These are phyloP conservation scores for Spinus olivaceus DNA, from an alignment of 2,797 vertebrate genomes.

Conservation along the genomic window DNA sequence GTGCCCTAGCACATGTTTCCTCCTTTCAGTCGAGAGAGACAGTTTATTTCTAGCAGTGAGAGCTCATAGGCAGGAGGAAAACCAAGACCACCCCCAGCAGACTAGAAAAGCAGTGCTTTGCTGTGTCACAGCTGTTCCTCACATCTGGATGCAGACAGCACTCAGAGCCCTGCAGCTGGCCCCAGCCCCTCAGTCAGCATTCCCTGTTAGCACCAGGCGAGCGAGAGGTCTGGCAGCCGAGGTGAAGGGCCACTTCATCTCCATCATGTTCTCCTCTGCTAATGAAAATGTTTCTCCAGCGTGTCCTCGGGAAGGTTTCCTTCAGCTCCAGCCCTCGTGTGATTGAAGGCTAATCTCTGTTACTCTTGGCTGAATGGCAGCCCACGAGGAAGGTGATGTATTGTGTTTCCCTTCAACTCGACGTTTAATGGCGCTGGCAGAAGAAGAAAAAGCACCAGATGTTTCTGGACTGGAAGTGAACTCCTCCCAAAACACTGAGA, in stretches of 20 bases:
- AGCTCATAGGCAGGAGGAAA: background rate
- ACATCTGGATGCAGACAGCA: slow-evolving; percentile 31
- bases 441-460: background rate
- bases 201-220: background rate
- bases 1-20: background rate
- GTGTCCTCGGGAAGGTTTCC: slow-evolving; percentile 22
- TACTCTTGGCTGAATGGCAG: slow-evolving; percentile 29
- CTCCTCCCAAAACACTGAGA: background rate
- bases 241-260: slow-evolving; percentile 38
- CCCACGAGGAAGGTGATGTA: slow-evolving; percentile 25
- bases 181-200: background rate
- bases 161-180: background rate
- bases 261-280: slow-evolving; percentile 14
- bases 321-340: background rate
- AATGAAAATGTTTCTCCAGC: slow-evolving; percentile 57
- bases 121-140: slow-evolving; percentile 12
- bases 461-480: background rate
- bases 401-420: background rate
- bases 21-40: background rate
- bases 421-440: background rate
- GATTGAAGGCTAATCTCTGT: slow-evolving; percentile 60
- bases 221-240: background rate
- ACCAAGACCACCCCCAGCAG: background rate
- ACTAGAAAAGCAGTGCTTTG: background rate
- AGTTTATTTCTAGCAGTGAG: background rate